A percentile compares a stretch with the other conserved stretches of the same genome.
Evolutionary conservation across 1,140 invertebrate genomes (phyloP).

Genomic region (Bombus soroeensis): DNA sequence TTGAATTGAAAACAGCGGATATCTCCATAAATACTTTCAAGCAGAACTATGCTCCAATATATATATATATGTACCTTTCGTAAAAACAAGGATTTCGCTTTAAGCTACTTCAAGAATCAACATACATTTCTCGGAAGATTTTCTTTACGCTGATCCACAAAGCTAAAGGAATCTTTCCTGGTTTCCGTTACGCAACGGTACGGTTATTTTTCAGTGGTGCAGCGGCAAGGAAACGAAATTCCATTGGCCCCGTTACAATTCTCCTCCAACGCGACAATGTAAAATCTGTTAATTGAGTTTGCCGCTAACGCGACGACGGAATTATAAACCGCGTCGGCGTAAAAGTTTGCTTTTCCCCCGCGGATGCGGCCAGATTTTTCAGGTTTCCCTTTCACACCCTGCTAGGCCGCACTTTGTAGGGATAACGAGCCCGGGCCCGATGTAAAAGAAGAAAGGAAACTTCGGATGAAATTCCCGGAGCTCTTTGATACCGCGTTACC

Average conservation of each 20-base stretch:
- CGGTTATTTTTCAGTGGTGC: neutral
- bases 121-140: neutral
- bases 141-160: neutral
- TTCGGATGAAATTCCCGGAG: conserved; percentile 31
- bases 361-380: neutral
- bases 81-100: too few relatives aligned
- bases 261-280: neutral
- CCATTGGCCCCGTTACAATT: neutral
- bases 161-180: neutral
- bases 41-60: too few relatives aligned
- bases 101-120: too few relatives aligned
- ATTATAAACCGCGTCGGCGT: neutral
- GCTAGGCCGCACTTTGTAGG: conserved; percentile 18
- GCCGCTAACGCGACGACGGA: neutral
- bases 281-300: conserved; percentile 32
- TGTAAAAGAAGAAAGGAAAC: conserved; percentile 27
- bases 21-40: too few relatives aligned
- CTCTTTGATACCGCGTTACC: conserved; percentile 38
- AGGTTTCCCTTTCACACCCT: conserved; percentile 6
- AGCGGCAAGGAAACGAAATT: neutral
- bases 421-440: conserved; percentile 30
- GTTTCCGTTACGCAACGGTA: too few relatives aligned
- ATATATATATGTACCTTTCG: too few relatives aligned
- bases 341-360: conserved; percentile 15
- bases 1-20: too few relatives aligned